Evolutionary conservation across 1,140 invertebrate species (phyloP), one percentile per base, ranked within the genome.

Genomic region (Hirudo medicinalis): DNA sequence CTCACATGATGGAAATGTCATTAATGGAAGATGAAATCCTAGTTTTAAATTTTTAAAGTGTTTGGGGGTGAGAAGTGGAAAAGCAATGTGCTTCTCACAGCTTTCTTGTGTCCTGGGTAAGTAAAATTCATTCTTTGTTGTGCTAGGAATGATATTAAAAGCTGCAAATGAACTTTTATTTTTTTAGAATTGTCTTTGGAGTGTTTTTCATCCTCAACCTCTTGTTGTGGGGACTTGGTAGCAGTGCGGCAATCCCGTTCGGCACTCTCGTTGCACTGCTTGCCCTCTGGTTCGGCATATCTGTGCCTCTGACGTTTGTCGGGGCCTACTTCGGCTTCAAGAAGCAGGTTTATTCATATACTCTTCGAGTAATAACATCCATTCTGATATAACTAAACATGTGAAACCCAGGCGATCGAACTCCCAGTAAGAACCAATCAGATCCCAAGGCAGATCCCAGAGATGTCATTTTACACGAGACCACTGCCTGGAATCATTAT

Each of bases 11-110:
- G 22, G 57, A 22, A 25, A n/a, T 63, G 20, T 2, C 19, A 22
- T 63, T 25, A 63, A 25, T 22, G 22, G 11, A 25, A 19, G 9
- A 25, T 63, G 9, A 22, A 25, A 2, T 22, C 57, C 20, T 63
- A 11, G 13, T 63, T 69, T 43, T 27, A 25, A 20, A 75, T 72
- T 76, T 63, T 76, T 78, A 54, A 75, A 84, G 82, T 82, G 82
- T 97, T 97, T 82, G 92, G 94, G 20, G 96, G 95, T 20, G 89
- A 96, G 76, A 92, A 94, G 79, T 99, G 96, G 96, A 98, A 98
- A 82, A 91, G 91, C 36, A 99, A 99, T 84, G 91, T 99, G 5
- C 81, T 98, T 40, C 84, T 97, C 0, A 99, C 96, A 13, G 93
- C 94, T 3, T 91, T 95, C 86, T 84, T 98, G 4, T 91, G 92